A percentile compares a stretch with the other conserved stretches of the same genome.
These are phyloP conservation scores for Asobara japonica DNA, from an alignment of 1,140 invertebrate species.

Conservation along the genomic window DNA sequence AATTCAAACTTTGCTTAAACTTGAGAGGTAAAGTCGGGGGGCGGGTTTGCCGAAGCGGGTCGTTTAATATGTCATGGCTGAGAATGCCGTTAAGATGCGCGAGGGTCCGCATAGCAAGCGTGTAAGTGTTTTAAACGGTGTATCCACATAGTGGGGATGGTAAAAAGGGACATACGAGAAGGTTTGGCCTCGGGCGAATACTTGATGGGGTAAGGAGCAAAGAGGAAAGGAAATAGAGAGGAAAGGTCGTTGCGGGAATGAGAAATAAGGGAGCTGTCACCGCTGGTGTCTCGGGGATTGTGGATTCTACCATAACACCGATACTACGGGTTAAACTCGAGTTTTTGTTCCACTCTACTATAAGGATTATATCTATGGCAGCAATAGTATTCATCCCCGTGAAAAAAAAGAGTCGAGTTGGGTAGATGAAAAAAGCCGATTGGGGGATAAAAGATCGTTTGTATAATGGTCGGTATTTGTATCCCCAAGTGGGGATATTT, in stretches of 20 bases:
- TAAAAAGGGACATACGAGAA: not conserved
- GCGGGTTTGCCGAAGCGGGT: not conserved
- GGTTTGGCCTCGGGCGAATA: slow-evolving; percentile 3
- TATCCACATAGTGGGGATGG: not conserved
- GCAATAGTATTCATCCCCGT: too few relatives aligned
- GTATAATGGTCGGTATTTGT: too few relatives aligned
- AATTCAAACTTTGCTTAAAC: not conserved
- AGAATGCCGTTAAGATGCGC: not conserved
- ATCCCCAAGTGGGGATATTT: too few relatives aligned
- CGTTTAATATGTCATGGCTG: slow-evolving; percentile 12
- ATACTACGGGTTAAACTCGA: not conserved
- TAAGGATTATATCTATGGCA: too few relatives aligned
- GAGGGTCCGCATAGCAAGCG: not conserved
- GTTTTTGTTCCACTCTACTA: not conserved
- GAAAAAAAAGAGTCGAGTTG: too few relatives aligned
- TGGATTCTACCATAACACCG: not conserved
- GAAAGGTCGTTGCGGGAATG: slow-evolving; percentile 23
- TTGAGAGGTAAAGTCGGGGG: not conserved
- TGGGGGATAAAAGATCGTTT: too few relatives aligned
- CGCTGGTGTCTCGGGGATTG: not conserved
- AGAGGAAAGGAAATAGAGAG: slow-evolving; percentile 22
- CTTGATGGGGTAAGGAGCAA: slow-evolving; percentile 3
- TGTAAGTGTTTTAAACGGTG: slow-evolving; percentile 11
- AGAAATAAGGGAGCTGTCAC: slow-evolving; percentile 34
- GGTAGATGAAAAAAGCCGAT: too few relatives aligned